These are phyloP conservation scores for Hemithea aestivaria DNA, from an alignment of 2,888 invertebrate species.

Conservation along the genomic window DNA sequence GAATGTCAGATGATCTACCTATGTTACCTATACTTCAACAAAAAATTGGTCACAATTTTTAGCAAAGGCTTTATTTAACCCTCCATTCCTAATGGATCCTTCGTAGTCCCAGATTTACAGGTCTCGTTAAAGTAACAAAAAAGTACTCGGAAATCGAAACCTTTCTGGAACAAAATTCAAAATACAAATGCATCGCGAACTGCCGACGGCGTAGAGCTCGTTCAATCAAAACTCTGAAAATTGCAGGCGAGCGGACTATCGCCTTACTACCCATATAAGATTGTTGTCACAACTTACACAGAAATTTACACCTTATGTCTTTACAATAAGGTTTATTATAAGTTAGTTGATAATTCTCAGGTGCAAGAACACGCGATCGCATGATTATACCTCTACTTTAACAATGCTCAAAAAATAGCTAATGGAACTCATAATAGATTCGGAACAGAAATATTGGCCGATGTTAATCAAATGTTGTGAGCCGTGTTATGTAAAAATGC, in stretches of 20 bases:
- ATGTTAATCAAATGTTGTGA: constrained; percentile 23
- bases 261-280: constrained; percentile 18
- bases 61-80: no score
- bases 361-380: constrained; percentile 30
- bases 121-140: no score
- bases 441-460: constrained; percentile 37
- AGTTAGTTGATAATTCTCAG: constrained; percentile 12
- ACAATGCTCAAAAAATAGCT: constrained; percentile 33
- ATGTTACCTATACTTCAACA: no score
- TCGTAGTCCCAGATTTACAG: no score
- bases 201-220: constrained; percentile 17
- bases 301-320: constrained; percentile 2
- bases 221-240: constrained; percentile 33
- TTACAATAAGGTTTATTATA: constrained; percentile 2
- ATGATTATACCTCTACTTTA: constrained; percentile 29
- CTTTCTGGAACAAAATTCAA: constrained; percentile 4
- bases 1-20: no score
- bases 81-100: no score
- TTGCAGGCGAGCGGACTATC: constrained; percentile 28
- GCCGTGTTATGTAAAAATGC: constrained; percentile 13
- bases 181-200: constrained; percentile 9
- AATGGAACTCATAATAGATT: constrained; percentile 46
- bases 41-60: no score
- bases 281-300: constrained; percentile 4
- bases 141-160: no score